Evolutionary conservation across 2,797 vertebrate species (phyloP).

Genomic region (Clarias laeviceps): DNA sequence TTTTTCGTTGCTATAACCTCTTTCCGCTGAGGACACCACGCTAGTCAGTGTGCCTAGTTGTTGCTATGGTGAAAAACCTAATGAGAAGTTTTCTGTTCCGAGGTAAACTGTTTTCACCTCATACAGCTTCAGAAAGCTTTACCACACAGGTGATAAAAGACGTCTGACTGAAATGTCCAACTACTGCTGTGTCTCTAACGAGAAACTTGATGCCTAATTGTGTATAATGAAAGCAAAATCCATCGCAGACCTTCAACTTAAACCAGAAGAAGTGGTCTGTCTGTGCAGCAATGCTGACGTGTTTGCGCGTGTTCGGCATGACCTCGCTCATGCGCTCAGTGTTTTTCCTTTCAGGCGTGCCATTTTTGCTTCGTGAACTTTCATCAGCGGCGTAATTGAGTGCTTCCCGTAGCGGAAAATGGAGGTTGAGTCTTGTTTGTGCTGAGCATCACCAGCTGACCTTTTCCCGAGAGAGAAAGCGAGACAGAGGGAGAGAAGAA

Average conservation of each 20-base stretch:
- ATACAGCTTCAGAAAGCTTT: neutral
- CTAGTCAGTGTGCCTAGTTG: neutral
- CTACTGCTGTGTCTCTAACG: neutral
- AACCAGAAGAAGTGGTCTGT: neutral
- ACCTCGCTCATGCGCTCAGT: neutral
- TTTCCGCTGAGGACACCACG: neutral
- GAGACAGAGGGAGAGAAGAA: constrained; percentile 10
- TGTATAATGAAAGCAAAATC: neutral
- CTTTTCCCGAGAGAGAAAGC: constrained; percentile 39
- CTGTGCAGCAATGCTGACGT: neutral
- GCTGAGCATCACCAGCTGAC: constrained; percentile 29
- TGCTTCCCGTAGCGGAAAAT: constrained; percentile 23
- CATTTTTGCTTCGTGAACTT: constrained; percentile 42
- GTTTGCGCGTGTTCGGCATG: neutral
- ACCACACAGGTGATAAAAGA: neutral
- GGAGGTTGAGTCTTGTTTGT: constrained; percentile 51
- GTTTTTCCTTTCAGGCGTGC: constrained; percentile 14
- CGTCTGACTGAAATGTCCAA: neutral
- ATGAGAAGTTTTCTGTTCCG: neutral
- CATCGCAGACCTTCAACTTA: neutral
- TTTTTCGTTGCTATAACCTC: neutral
- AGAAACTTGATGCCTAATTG: neutral
- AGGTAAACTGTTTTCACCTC: neutral
- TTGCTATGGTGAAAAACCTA: neutral
- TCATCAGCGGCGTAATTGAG: constrained; percentile 54